phyloP scores from a whole-genome alignment of 1,140 invertebrate genomes.

The Cryptotermes secundus region DNA sequence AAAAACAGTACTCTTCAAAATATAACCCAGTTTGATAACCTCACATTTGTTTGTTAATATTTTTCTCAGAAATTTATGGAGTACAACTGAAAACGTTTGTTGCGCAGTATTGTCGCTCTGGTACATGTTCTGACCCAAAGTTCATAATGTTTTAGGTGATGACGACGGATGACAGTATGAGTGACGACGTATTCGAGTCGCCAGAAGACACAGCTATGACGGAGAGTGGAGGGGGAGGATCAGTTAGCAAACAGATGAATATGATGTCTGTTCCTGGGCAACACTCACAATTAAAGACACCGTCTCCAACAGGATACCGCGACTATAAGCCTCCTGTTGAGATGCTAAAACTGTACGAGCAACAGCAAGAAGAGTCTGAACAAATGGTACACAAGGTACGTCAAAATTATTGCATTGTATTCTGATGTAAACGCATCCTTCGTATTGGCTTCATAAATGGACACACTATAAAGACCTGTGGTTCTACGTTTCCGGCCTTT shows the following conservation, averaged over 20 bases:
- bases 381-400: conserved; percentile 51
- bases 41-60: too few species aligned
- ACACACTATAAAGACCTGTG: too few species aligned
- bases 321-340: conserved; percentile 74
- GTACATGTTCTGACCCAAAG: neutral
- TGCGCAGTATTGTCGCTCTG: too few species aligned
- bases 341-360: conserved; percentile 51
- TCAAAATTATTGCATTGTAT: neutral
- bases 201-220: conserved; percentile 42
- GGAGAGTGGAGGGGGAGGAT: neutral
- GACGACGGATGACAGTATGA: conserved; percentile 64
- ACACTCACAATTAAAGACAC: conserved; percentile 46
- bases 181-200: conserved; percentile 76
- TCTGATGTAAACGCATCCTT: conserved; percentile 32
- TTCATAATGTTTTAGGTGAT: conserved; percentile 43
- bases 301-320: conserved; percentile 74
- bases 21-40: too few species aligned
- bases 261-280: conserved; percentile 38
- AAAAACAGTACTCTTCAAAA: too few species aligned
- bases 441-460: too few species aligned
- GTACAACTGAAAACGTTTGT: too few species aligned
- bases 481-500: too few species aligned
- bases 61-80: too few species aligned
- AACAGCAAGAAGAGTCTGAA: conserved; percentile 51
- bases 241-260: conserved; percentile 45